Evolutionary conservation across 2,888 invertebrate species (phyloP).

Genomic region (Escarpia spicata): DNA sequence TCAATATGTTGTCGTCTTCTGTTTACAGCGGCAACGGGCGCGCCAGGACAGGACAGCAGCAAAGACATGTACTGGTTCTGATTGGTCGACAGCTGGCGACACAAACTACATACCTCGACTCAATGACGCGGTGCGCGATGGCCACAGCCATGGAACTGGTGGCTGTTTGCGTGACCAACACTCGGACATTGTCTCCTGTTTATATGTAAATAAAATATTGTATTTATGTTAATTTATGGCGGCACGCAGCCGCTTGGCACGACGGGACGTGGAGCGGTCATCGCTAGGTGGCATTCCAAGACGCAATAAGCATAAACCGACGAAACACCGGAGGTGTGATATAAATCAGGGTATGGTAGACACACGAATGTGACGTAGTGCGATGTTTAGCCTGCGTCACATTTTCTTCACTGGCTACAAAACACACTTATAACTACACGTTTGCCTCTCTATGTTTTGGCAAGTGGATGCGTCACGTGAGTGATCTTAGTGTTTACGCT

Average conservation of each 20-base stretch:
- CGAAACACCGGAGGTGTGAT: background rate
- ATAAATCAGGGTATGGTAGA: background rate
- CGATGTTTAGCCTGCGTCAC: background rate
- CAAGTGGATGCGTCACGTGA: background rate
- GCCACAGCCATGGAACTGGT: background rate
- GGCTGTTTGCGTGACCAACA: background rate
- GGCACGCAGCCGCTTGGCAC: slow-evolving; percentile 10
- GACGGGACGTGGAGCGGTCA: background rate
- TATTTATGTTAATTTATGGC: background rate
- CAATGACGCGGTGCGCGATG: background rate
- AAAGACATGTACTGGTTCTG: slow-evolving; percentile 13
- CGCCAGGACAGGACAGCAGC: slow-evolving; percentile 11
- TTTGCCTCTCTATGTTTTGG: background rate
- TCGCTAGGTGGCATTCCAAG: slow-evolving; percentile 3
- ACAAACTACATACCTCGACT: background rate
- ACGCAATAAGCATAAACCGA: background rate
- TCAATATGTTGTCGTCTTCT: background rate
- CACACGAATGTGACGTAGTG: background rate
- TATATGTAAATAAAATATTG: background rate
- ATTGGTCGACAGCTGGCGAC: background rate
- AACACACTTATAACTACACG: background rate
- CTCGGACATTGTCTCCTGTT: slow-evolving; percentile 16
- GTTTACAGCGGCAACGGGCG: background rate
- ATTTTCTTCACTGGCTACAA: background rate
- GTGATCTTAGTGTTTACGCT: background rate